A percentile compares a stretch with the other conserved stretches of the same genome.
These are phyloP conservation scores for Centropyge bicolor DNA, from an alignment of 2,797 vertebrate genomes.

Conservation along the genomic window DNA sequence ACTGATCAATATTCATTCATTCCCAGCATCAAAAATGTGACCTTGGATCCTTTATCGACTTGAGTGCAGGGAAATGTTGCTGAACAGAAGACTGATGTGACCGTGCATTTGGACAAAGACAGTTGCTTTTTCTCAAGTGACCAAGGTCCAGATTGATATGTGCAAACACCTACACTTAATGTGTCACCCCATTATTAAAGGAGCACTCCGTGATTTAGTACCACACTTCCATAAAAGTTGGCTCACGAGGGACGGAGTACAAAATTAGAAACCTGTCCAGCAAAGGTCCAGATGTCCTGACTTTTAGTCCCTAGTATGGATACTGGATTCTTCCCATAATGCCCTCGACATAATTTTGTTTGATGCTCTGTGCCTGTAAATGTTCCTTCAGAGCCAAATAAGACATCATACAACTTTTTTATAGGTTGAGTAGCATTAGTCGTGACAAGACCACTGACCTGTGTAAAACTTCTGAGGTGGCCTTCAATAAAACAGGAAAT, in stretches of 20 bases:
- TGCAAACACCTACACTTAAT: background rate
- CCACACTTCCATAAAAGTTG: background rate
- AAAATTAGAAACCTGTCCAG: background rate
- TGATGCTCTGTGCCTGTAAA: background rate
- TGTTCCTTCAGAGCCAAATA: background rate
- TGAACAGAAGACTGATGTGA: background rate
- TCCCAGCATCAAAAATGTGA: background rate
- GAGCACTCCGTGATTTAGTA: background rate
- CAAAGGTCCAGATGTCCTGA: background rate
- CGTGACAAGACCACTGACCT: background rate
- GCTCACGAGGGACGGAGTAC: no score
- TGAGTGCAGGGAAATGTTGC: background rate
- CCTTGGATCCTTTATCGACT: background rate
- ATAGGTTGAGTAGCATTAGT: background rate
- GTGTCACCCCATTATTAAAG: background rate
- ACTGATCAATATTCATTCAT: background rate
- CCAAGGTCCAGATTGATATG: background rate
- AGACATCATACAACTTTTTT: background rate
- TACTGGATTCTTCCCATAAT: background rate
- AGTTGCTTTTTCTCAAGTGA: background rate
- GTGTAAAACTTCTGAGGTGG: no score
- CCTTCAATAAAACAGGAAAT: slow-evolving; percentile 1
- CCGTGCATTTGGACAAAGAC: background rate
- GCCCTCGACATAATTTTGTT: background rate
- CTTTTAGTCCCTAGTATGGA: background rate